Evolutionary conservation across 2,888 invertebrate species (phyloP), one percentile per base, ranked within the genome.

Genomic region (Empis stercorea): DNA sequence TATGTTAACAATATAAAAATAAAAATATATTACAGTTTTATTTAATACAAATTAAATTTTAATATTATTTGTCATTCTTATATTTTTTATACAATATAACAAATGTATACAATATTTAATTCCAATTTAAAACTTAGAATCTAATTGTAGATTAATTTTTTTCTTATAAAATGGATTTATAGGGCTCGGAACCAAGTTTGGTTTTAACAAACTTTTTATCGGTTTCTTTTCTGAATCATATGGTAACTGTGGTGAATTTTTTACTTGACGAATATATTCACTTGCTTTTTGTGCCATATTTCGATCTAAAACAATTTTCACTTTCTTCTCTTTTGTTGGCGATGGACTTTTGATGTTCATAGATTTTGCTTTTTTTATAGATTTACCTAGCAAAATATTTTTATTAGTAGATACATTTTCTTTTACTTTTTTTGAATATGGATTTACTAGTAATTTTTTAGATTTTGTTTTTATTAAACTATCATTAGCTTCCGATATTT

Each of bases 121-220:
- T 9, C 2, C 9, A 27, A 27, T 7, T 27, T 27, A 27, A 27
- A 27, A 27, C 9, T 27, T 27, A 4, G 23, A 7, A 40, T 40
- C 20, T 40, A 40, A 27, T 14, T 23, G 20, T 27, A 40, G 20
- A 27, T 20, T 20, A 27, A 60, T 59, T 50, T 73, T 76, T 55
- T 72, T 76, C 57, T 75, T 80, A 57, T 83, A 82, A 66, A 85
- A 87, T 0, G 87, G 87, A 66, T 87, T 83, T 2, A 86, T 80
- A 0, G 85, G 86, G 1, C 81, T 82, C 0, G 80, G 76, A 2
- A 79, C 71, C 0, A 76, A 74, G 43, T 74, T 73, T 0, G 78
- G 75, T 59, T 88, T 88, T 3, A 88, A 63, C n/a, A 85, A 76
- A 0, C 87, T 81, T 55, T 81, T 82, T 0, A 61, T 61, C 0